Evolutionary conservation across 2,113 vertebrate species (phyloP).

Genomic region (Melanocharis versteri): DNA sequence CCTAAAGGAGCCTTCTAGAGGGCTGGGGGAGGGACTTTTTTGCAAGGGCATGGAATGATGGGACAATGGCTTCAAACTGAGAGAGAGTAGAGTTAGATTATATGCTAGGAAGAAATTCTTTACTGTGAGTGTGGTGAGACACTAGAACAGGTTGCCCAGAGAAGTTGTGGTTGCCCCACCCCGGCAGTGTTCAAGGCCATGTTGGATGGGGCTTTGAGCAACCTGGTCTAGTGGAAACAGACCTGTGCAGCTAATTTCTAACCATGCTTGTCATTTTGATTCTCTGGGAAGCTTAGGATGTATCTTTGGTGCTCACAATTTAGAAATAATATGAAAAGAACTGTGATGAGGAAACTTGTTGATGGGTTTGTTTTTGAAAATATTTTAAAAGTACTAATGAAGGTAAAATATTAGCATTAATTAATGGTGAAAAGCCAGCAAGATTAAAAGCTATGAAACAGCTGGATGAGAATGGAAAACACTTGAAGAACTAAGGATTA

Average conservation of each 20-base stretch:
- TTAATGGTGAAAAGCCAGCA: background rate
- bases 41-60: background rate
- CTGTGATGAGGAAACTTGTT: background rate
- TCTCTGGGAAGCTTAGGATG: background rate
- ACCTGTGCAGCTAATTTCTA: background rate
- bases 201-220: background rate
- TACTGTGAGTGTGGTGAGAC: background rate
- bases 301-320: background rate
- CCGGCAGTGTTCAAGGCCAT: background rate
- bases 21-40: background rate
- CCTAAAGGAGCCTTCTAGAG: background rate
- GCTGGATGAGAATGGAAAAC: slow-evolving; percentile 10
- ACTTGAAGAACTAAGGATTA: slow-evolving; percentile 27
- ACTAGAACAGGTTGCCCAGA: background rate
- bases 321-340: background rate
- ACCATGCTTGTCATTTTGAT: background rate
- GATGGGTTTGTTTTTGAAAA: background rate
- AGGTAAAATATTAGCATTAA: background rate
- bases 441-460: background rate
- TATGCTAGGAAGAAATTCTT: background rate
- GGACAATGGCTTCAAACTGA: background rate
- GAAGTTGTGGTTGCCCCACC: background rate
- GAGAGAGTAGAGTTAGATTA: background rate
- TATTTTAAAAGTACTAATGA: background rate
- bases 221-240: background rate